A percentile compares a stretch with the other conserved stretches of the same genome.
Conservation (phyloP, 2,113 vertebrate species). For the Chaetodon auriga region DNA sequence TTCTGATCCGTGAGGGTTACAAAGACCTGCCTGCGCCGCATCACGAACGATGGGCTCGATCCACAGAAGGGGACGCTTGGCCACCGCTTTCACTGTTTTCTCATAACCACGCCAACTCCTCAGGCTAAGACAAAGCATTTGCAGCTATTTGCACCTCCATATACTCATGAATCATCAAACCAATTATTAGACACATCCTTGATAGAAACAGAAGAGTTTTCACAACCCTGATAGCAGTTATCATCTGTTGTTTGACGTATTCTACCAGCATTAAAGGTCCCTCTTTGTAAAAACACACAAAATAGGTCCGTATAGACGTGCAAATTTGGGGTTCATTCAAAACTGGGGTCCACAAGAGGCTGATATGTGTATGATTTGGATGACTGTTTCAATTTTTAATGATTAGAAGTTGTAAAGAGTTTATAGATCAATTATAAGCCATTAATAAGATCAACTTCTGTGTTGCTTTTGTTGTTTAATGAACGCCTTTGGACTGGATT, state of each 20-base stretch:
- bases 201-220: background rate
- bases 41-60: background rate
- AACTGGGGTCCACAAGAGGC: no score
- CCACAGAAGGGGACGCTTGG: no score
- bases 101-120: no score
- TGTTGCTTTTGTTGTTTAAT: background rate
- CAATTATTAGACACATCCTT: background rate
- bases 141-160: background rate
- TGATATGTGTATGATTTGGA: no score
- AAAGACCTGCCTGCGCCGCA: background rate
- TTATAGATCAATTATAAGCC: background rate
- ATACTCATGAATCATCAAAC: background rate
- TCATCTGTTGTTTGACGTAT: background rate
- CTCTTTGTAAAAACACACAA: background rate
- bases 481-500: background rate
- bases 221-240: background rate
- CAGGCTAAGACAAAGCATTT: background rate
- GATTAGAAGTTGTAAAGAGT: no score
- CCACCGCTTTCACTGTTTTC: background rate
- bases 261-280: background rate
- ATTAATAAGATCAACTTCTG: background rate
- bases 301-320: no score
- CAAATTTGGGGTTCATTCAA: no score
- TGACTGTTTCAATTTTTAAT: no score
- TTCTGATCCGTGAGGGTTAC: background rate